phyloP scores from a whole-genome alignment of 2,888 invertebrate genomes.

The Elaeidobius kamerunicus region DNA sequence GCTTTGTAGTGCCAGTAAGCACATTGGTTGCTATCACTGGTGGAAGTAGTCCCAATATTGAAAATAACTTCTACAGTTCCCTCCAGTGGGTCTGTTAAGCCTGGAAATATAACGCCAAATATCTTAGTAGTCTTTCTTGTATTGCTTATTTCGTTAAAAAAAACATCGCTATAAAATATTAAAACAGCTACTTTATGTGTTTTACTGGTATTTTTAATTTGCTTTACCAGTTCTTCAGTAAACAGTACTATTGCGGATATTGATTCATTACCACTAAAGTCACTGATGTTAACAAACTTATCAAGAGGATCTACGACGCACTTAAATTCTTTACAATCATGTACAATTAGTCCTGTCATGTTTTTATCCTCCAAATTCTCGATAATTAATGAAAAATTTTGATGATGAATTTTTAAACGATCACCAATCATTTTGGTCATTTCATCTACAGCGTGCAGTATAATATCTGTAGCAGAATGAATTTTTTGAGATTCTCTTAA shows the following conservation, averaged over 20 bases:
- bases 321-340: constrained; percentile 38
- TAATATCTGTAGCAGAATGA: constrained; percentile 34
- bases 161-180: constrained; percentile 34
- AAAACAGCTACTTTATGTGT: constrained; percentile 31
- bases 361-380: constrained; percentile 48
- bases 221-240: constrained; percentile 32
- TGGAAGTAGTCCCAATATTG: constrained; percentile 42
- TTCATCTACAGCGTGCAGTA: constrained; percentile 32
- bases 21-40: constrained; percentile 24
- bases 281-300: constrained; percentile 17
- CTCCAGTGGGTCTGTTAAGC: constrained; percentile 52
- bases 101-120: constrained; percentile 54
- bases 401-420: constrained; percentile 43
- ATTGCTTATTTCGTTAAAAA: constrained; percentile 34
- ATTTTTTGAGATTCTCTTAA: constrained; percentile 32
- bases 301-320: constrained; percentile 45
- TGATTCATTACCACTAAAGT: constrained; percentile 14
- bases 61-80: constrained; percentile 52
- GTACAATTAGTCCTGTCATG: constrained; percentile 50
- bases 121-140: constrained; percentile 46
- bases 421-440: constrained; percentile 26
- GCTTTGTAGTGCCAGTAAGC: constrained; percentile 38
- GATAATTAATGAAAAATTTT: constrained; percentile 51
- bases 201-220: constrained; percentile 25
- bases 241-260: constrained; percentile 33